Evolutionary conservation across 2,797 vertebrate species (phyloP).

Genomic region (Glossophaga mutica): DNA sequence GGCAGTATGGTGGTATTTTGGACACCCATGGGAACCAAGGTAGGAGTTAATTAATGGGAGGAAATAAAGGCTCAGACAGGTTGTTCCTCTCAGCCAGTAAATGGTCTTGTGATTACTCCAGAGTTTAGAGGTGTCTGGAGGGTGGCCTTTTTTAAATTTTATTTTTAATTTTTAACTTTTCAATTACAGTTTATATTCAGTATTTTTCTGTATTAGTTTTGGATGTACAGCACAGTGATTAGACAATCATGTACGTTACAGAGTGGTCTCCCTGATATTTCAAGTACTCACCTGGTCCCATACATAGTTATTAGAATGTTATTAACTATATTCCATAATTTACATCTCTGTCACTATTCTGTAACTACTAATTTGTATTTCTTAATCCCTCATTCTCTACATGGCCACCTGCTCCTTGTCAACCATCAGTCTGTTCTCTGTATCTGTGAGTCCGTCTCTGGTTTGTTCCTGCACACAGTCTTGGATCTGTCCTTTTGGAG

Average conservation of each 20-base stretch:
- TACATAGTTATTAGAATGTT: background rate
- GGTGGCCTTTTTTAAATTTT: background rate
- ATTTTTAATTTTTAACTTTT: background rate
- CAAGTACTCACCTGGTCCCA: background rate
- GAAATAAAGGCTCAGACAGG: background rate
- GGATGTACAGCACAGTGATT: background rate
- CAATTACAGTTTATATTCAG: background rate
- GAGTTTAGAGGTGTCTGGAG: background rate
- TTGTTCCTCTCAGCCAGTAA: background rate
- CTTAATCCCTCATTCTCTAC: background rate
- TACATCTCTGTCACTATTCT: background rate
- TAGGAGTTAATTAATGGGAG: background rate
- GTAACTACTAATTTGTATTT: background rate
- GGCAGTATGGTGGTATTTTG: background rate
- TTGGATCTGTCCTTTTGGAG: background rate
- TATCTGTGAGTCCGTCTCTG: background rate
- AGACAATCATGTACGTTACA: background rate
- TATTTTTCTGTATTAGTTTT: background rate
- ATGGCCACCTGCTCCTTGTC: background rate
- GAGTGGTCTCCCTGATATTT: background rate
- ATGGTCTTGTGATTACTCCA: background rate
- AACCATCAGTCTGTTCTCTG: background rate
- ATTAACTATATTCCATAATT: background rate
- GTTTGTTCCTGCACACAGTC: background rate
- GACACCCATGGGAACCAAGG: background rate